Evolutionary conservation across 2,797 vertebrate genomes (phyloP).

Genomic region (Chelonia mydas): DNA sequence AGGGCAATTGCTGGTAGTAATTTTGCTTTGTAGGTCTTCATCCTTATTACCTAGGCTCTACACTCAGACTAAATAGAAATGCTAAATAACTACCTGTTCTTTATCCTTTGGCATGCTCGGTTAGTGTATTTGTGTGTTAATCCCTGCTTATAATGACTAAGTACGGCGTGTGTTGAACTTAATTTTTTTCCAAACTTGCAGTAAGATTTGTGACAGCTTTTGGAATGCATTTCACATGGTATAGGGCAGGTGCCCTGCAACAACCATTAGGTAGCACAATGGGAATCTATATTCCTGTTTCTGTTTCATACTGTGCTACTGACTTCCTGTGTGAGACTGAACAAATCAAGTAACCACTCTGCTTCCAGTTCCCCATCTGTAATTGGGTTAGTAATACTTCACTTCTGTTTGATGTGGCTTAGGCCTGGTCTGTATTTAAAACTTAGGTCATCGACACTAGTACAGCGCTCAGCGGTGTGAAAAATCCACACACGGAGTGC

Average conservation of each 20-base stretch:
- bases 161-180: accelerated
- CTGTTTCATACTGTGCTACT: neutral
- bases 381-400: neutral
- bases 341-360: neutral
- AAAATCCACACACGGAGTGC: neutral
- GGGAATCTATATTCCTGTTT: neutral
- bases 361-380: neutral
- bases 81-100: accelerated
- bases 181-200: neutral
- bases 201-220: neutral
- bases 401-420: neutral
- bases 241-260: accelerated
- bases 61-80: neutral
- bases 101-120: neutral
- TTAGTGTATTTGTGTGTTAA: accelerated
- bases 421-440: neutral
- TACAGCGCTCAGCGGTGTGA: too few relatives aligned
- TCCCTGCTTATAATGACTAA: accelerated
- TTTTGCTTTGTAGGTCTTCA: neutral
- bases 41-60: neutral
- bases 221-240: neutral
- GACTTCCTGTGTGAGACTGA: neutral
- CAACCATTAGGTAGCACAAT: neutral
- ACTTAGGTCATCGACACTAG: neutral
- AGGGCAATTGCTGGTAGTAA: neutral